Conservation (phyloP, 2,113 vertebrate species). For the Chaetura pelagica region DNA sequence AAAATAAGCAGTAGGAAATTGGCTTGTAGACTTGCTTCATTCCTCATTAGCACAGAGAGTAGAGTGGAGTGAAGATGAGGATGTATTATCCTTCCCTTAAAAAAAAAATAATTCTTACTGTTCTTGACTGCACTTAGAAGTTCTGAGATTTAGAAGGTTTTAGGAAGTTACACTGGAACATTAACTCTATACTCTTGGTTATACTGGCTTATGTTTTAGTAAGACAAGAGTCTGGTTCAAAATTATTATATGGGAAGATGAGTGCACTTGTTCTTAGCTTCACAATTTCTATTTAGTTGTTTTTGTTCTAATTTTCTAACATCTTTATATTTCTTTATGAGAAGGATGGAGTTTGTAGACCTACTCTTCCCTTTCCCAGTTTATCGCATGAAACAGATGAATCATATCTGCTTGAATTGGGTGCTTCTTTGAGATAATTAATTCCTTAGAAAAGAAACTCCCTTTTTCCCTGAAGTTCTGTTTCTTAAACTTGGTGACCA, state of each 20-base stretch:
- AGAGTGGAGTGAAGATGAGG: not conserved
- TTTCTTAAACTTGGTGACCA: constrained; percentile 72
- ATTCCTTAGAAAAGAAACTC: constrained; percentile 37
- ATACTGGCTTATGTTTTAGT: not conserved
- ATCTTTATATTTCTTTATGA: not conserved
- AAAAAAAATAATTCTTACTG: not conserved
- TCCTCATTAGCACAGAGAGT: not conserved
- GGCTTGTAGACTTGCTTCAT: not conserved
- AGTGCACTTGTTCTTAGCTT: not conserved
- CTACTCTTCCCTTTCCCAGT: not conserved
- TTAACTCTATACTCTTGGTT: not conserved
- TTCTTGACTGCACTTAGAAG: not conserved
- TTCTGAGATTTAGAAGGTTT: not conserved
- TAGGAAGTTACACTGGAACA: not conserved
- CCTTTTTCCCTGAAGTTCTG: constrained; percentile 58
- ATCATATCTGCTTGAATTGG: constrained; percentile 28
- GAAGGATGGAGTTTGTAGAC: not conserved
- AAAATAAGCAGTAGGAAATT: not conserved
- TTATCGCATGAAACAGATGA: constrained; percentile 32
- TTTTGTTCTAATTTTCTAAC: not conserved
- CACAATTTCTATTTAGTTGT: not conserved
- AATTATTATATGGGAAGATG: not conserved
- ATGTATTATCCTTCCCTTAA: not conserved
- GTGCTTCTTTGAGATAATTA: constrained; percentile 67
- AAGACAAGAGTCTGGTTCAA: not conserved